A percentile compares a stretch with the other conserved stretches of the same genome.
These are phyloP conservation scores for Lobophora halterata DNA, from an alignment of 2,888 invertebrate species.

Conservation along the genomic window DNA sequence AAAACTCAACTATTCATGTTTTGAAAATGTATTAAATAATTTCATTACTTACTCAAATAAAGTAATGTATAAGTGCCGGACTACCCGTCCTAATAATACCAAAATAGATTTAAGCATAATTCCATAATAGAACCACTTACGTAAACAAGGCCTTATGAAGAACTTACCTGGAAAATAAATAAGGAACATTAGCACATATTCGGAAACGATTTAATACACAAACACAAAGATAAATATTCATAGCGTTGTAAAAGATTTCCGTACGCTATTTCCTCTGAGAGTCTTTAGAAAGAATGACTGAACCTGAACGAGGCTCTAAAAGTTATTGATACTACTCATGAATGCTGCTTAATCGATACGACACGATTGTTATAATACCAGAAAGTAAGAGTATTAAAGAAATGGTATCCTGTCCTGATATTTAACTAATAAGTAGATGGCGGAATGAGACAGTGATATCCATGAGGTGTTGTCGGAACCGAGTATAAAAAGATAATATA, in stretches of 20 bases:
- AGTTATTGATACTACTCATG: conserved; percentile 46
- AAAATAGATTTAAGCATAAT: no score
- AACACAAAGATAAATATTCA: conserved; percentile 26
- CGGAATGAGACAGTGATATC: no score
- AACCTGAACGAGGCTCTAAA: conserved; percentile 38
- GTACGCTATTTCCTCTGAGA: conserved; percentile 28
- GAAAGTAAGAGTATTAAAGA: no score
- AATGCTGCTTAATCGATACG: conserved; percentile 5
- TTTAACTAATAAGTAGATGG: no score
- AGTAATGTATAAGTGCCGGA: no score
- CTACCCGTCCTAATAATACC: no score
- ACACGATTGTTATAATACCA: not conserved
- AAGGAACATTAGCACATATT: conserved; percentile 22
- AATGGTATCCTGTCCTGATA: no score
- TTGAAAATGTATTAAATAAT: no score
- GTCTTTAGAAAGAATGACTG: conserved; percentile 47
- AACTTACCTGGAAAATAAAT: conserved; percentile 39
- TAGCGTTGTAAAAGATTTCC: conserved; percentile 27
- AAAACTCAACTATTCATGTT: no score
- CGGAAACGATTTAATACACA: conserved; percentile 20
- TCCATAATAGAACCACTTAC: conserved; percentile 5
- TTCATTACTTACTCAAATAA: no score
- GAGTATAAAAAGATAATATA: no score
- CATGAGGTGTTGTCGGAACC: no score
- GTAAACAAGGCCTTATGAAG: not conserved